Evolutionary conservation across 2,113 vertebrate genomes (phyloP), one percentile per base, ranked within the genome.

Genomic region (Mirza zaza): DNA sequence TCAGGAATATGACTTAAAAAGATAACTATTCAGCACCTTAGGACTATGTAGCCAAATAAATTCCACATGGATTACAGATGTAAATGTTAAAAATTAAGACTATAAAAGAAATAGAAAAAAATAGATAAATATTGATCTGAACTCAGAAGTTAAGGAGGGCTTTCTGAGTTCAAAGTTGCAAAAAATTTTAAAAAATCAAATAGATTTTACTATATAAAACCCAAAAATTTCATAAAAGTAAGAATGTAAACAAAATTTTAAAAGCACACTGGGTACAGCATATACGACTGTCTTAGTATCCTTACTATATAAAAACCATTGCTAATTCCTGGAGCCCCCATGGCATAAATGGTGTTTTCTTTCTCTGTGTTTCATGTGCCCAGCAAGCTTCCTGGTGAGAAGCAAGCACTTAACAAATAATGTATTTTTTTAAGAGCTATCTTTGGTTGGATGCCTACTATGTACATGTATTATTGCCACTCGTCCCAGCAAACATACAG

Each of bases 81-180:
- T 52, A 70, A 91, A 50, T 18, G 39, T 83, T 42, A 67, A 85
- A 75, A 85, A 91, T 59, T 3, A 55, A 59, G 29, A 1, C 70
- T 57, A 7, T 57, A 18, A 75, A 57, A 83, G 32, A 92, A 90
- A 50, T 45, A 80, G 70, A 52, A 59, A 84, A 63, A 81, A 89
- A 14, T 4, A 42, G 48, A 18, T 36, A 59, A 67, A 59, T 21
- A 50, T 45, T 45, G 50, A 86, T 87, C 39, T 81, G 68, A 42
- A 8, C 3, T 6, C 55, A 87, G 73, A 70, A 71, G 8, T 18
- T 73, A 52, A 50, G 42, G 91, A 89, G 55, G 68, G 18, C 36
- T 89, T 94, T 79, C 87, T 89, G 52, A 80, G 20, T 92, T 65
- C 85, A 91, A 92, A 88, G 48, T 14, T 90, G 45, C 48, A 71